Evolutionary conservation across 2,888 invertebrate genomes (phyloP), one percentile per base, ranked within the genome.

Genomic region (Leptura quadrifasciata): DNA sequence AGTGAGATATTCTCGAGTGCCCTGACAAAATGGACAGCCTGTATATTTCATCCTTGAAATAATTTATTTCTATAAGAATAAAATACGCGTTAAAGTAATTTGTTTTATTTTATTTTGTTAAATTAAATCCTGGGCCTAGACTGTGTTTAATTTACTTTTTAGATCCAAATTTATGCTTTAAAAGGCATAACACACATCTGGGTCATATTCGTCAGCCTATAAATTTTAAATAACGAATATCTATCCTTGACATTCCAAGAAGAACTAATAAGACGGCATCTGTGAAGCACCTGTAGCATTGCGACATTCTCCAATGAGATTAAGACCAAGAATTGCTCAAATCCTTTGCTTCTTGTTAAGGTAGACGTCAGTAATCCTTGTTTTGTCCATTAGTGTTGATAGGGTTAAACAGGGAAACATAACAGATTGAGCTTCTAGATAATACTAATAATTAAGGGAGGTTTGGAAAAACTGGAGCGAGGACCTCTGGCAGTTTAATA

Each of bases 351-450:
- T 61, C 65, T 72, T 70, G 75, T 79, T 72, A 68, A 75, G 79
- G 74, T 72, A 76, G 76, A 77, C 79, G 65, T 21, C 60, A 65
- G 52, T 75, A 74, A 75, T 79, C 79, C 74, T 77, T 77, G 74
- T 77, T 61, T 72, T 60, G 63, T 76, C 76, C 76, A 77, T 79
- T 79, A 72, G 74, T 64, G 77, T 70, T 72, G 77, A 74, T 72
- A 70, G 77, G 73, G 74, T 76, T 68, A 65, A 58, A 64, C 52
- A 60, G 64, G 71, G 55, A 70, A 61, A 47, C 70, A 72, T 74
- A 61, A 76, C 76, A 70, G 61, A 74, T 65, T 18, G 18, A 21
- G 35, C 63, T 55, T 52, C 35, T 54, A 21, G 52, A n/a, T 58
- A 69, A 58, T 58, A 17, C 58, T 39, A 39, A 69, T 69, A 69